phyloP scores from a whole-genome alignment of 2,888 invertebrate genomes.

The Malachius bipustulatus region DNA sequence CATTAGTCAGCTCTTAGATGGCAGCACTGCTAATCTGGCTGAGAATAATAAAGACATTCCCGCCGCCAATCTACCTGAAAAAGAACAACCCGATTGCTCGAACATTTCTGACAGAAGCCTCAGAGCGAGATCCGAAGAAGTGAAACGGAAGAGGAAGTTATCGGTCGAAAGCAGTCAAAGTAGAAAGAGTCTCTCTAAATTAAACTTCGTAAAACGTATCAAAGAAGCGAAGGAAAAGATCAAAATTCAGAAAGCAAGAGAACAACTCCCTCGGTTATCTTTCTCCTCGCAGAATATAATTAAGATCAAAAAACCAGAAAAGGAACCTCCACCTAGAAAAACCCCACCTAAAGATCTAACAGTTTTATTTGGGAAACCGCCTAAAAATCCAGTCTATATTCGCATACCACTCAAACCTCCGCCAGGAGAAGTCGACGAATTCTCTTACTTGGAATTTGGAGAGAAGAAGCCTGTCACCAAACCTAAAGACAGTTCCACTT shows the following conservation, averaged over 20 bases:
- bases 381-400: slow-evolving; percentile 30
- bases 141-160: slow-evolving; percentile 25
- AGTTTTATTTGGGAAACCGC: slow-evolving; percentile 14
- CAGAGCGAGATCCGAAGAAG: slow-evolving; percentile 22
- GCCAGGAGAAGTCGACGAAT: slow-evolving; percentile 32
- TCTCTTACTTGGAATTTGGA: slow-evolving; percentile 30
- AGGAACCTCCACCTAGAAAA: slow-evolving; percentile 15
- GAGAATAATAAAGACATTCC: background rate
- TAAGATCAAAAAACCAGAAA: slow-evolving; percentile 14
- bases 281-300: slow-evolving; percentile 15
- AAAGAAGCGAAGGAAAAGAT: slow-evolving; percentile 31
- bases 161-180: slow-evolving; percentile 30
- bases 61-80: background rate
- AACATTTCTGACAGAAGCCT: slow-evolving; percentile 8
- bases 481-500: background rate
- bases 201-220: slow-evolving; percentile 27
- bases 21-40: slow-evolving; percentile 12
- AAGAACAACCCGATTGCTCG: background rate
- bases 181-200: slow-evolving; percentile 27
- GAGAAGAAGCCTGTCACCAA: slow-evolving; percentile 11
- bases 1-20: slow-evolving; percentile 35
- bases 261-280: slow-evolving; percentile 19
- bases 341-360: slow-evolving; percentile 7
- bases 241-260: slow-evolving; percentile 25
- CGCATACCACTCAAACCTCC: slow-evolving; percentile 36